A percentile compares a stretch with the other conserved stretches of the same genome.
These are phyloP conservation scores for Salpingus planirostris DNA, from an alignment of 2,888 invertebrate species.

Conservation along the genomic window DNA sequence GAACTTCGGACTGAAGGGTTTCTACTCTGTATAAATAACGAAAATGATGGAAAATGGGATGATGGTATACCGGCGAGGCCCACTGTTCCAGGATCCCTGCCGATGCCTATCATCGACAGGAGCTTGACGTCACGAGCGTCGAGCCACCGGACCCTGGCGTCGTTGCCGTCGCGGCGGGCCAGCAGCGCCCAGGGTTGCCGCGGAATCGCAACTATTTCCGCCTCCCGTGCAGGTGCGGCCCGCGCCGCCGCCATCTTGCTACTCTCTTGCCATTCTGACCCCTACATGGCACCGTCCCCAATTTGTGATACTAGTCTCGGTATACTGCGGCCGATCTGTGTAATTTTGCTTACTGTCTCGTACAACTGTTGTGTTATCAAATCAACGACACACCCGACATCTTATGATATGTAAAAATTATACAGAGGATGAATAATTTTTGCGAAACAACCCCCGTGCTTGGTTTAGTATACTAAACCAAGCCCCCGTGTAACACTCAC, in stretches of 20 bases:
- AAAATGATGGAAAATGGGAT: not conserved
- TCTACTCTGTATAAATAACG: no score
- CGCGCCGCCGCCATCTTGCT: slow-evolving; percentile 91
- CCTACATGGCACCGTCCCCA: no score
- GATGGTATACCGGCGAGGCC: slow-evolving; percentile 1
- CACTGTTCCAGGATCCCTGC: slow-evolving; percentile 36
- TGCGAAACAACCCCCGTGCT: no score
- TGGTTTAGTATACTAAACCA: no score
- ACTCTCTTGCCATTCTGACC: slow-evolving; percentile 79
- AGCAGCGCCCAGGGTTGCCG: slow-evolving; percentile 52
- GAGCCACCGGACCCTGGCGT: slow-evolving; percentile 45
- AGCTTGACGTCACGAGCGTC: slow-evolving; percentile 40
- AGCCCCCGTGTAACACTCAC: no score
- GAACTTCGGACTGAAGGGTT: no score
- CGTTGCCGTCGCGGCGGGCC: slow-evolving; percentile 45
- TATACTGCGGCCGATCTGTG: slow-evolving; percentile 9
- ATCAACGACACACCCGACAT: no score
- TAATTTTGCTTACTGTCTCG: slow-evolving; percentile 6
- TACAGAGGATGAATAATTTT: no score
- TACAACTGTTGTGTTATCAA: slow-evolving; percentile 6
- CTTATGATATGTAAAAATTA: no score
- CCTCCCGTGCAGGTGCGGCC: slow-evolving; percentile 88
- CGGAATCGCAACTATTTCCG: slow-evolving; percentile 64
- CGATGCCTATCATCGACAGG: slow-evolving; percentile 50
- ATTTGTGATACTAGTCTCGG: slow-evolving; percentile 13